Percentiles rank a stretch among this genome's conserved stretches.
phyloP scores from a whole-genome alignment of 2,113 vertebrate genomes.

The Microcebus lehilahytsara region DNA sequence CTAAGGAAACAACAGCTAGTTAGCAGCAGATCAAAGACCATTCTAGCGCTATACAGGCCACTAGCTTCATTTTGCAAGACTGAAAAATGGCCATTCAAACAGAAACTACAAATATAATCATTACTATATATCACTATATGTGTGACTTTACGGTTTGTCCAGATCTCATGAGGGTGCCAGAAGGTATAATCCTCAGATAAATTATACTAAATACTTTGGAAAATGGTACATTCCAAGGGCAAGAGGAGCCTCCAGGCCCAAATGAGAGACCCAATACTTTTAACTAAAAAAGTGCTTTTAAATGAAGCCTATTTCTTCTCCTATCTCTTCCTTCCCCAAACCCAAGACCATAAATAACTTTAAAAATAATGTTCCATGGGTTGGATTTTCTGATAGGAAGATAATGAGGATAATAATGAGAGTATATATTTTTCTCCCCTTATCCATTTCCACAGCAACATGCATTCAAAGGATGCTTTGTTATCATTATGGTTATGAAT shows the following conservation, averaged over 20 bases:
- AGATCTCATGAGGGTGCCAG: not conserved
- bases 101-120: not conserved
- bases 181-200: not conserved
- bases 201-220: not conserved
- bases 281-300: slow-evolving; percentile 31
- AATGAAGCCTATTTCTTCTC: not conserved
- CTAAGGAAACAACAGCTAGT: not conserved
- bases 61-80: slow-evolving; percentile 26
- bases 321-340: slow-evolving; percentile 5
- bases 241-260: not conserved
- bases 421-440: not conserved
- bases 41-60: not conserved
- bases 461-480: not conserved
- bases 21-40: slow-evolving; percentile 30
- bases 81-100: not conserved
- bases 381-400: not conserved
- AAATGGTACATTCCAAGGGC: slow-evolving; percentile 26
- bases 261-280: slow-evolving; percentile 28
- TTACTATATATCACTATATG: not conserved
- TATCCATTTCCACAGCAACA: slow-evolving; percentile 11
- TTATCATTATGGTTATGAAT: not conserved
- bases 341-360: slow-evolving; percentile 36
- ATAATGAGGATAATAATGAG: not conserved
- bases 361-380: slow-evolving; percentile 25
- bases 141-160: not conserved